Conservation (phyloP, 2,797 vertebrate genomes). For the Artibeus lituratus region DNA sequence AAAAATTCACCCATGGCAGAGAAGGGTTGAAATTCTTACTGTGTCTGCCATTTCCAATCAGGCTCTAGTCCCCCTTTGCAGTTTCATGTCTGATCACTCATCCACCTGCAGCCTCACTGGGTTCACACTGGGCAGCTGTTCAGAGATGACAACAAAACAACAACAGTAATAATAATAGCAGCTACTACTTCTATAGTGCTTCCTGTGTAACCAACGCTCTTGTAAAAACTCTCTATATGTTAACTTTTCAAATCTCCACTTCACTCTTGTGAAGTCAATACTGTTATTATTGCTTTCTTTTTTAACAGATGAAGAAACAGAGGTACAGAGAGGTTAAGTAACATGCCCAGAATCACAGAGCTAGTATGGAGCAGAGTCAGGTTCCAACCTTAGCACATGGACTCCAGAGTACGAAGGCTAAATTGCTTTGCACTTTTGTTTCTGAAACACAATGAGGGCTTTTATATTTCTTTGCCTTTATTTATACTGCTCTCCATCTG, state of each 20-base stretch:
- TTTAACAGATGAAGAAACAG: neutral
- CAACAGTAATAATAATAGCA: neutral
- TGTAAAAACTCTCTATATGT: neutral
- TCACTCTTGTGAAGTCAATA: neutral
- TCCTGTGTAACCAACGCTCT: neutral
- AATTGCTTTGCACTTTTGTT: neutral
- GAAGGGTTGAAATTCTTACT: neutral
- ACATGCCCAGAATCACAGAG: neutral
- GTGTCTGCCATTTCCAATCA: fast-evolving
- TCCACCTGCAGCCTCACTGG: neutral
- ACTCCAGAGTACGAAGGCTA: neutral
- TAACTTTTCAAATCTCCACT: neutral
- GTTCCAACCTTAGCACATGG: neutral
- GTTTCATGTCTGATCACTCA: neutral
- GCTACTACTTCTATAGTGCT: neutral
- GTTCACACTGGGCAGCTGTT: no score
- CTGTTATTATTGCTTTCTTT: neutral
- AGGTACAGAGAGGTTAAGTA: neutral
- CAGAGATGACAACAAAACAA: neutral
- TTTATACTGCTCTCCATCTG: neutral
- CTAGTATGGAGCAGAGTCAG: neutral
- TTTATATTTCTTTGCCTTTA: neutral
- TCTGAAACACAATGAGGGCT: neutral
- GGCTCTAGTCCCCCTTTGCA: neutral
- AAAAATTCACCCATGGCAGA: neutral